Conservation (phyloP, 1,140 invertebrate species). For the Heliconius himera region DNA sequence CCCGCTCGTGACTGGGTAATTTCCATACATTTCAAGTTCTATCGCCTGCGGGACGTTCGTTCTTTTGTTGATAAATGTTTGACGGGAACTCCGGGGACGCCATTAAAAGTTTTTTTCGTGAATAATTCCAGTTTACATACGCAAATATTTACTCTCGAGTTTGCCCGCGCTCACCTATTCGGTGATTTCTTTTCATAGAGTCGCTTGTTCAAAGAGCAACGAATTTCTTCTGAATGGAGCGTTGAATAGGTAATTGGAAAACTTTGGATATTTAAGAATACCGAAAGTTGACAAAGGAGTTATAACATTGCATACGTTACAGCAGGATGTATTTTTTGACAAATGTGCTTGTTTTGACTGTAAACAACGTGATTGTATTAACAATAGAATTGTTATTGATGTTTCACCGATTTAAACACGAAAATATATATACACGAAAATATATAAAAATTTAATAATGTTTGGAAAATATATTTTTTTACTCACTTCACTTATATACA, state of each 20-base stretch:
- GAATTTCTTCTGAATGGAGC: conserved; percentile 63
- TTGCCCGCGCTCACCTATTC: conserved; percentile 77
- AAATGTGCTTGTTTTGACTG: neutral
- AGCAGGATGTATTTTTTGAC: neutral
- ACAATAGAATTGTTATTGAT: too few species aligned
- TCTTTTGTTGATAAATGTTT: conserved; percentile 82
- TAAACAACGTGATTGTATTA: neutral
- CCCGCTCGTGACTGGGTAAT: conserved; percentile 79
- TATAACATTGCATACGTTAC: conserved; percentile 10
- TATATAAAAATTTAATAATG: too few species aligned
- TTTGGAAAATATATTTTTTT: too few species aligned
- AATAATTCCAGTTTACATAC: conserved; percentile 82
- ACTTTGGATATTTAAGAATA: conserved; percentile 49
- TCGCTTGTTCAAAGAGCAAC: conserved; percentile 68
- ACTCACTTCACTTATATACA: too few species aligned
- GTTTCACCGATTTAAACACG: too few species aligned
- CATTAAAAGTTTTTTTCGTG: conserved; percentile 82
- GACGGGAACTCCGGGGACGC: conserved; percentile 81
- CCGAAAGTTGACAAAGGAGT: conserved; percentile 24
- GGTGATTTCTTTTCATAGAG: conserved; percentile 78
- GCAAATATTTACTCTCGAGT: conserved; percentile 81
- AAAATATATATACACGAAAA: too few species aligned
- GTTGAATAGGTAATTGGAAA: conserved; percentile 76
- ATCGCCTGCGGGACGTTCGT: conserved; percentile 81
- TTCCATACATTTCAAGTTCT: conserved; percentile 82